Percentiles rank a stretch among this genome's conserved stretches.
Evolutionary conservation across 1,140 invertebrate species (phyloP).

Genomic region (Drosophila equinoxialis): DNA sequence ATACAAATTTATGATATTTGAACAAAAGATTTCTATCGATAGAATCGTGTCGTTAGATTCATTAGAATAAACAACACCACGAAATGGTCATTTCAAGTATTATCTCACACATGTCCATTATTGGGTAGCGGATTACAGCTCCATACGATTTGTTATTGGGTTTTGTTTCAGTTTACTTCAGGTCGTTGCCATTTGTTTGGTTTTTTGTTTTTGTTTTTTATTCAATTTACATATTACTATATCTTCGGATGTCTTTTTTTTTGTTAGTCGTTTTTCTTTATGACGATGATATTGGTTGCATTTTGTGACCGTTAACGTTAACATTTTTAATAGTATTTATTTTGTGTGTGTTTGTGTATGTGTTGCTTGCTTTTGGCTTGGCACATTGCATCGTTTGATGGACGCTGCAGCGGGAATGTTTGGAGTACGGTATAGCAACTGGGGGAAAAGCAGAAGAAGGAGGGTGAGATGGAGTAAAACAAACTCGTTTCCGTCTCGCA

Average conservation of each 20-base stretch:
- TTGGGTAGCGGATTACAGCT: slow-evolving; percentile 27
- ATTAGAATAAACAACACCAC: slow-evolving; percentile 27
- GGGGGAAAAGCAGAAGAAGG: slow-evolving; percentile 14
- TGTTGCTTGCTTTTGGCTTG: slow-evolving; percentile 6
- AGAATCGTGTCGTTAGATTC: slow-evolving; percentile 15
- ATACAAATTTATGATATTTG: slow-evolving; percentile 15
- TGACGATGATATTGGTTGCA: slow-evolving; percentile 43
- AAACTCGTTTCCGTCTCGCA: slow-evolving; percentile 63
- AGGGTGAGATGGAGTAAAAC: not conserved
- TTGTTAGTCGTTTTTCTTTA: slow-evolving; percentile 30
- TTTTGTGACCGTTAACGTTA: slow-evolving; percentile 72
- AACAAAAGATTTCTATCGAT: slow-evolving; percentile 17
- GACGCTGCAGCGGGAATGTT: slow-evolving; percentile 31
- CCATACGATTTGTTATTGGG: slow-evolving; percentile 20
- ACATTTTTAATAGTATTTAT: slow-evolving; percentile 57
- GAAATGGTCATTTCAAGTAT: slow-evolving; percentile 15
- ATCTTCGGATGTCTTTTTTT: slow-evolving; percentile 15
- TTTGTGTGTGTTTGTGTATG: slow-evolving; percentile 25
- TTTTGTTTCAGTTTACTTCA: slow-evolving; percentile 30
- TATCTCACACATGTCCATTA: slow-evolving; percentile 36
- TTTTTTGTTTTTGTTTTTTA: slow-evolving; percentile 26
- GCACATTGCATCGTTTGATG: slow-evolving; percentile 50
- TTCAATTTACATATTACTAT: slow-evolving; percentile 34
- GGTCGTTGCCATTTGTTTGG: slow-evolving; percentile 36
- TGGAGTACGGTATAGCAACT: slow-evolving; percentile 10